Percentiles rank a stretch among this genome's conserved stretches.
Conservation (phyloP, 2,797 vertebrate species). For the Leptoclinus maculatus region DNA sequence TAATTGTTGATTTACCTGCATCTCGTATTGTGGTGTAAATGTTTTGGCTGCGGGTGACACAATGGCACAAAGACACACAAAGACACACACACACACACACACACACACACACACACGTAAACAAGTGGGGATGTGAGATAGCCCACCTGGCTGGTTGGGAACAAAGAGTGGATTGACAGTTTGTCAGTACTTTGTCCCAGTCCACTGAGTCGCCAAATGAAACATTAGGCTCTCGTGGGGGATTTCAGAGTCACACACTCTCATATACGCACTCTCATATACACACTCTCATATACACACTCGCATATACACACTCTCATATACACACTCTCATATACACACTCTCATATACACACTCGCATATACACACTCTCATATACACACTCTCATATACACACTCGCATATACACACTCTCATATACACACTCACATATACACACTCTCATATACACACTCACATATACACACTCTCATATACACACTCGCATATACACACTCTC, state of each 20-base stretch:
- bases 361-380: no score
- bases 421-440: no score
- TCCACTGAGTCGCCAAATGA: constrained; percentile 53
- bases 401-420: no score
- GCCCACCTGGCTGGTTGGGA: constrained; percentile 57
- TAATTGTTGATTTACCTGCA: constrained; percentile 61
- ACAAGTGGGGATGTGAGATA: constrained; percentile 36
- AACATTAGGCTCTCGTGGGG: constrained; percentile 27
- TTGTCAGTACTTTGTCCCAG: constrained; percentile 49
- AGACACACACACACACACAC: not conserved
- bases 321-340: no score
- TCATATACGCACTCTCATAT: no score
- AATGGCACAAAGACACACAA: not conserved
- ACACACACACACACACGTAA: not conserved
- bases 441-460: no score
- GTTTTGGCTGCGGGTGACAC: constrained; percentile 51
- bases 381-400: no score
- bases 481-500: no score
- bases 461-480: no score
- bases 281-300: no score
- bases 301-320: no score
- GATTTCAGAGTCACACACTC: constrained; percentile 1
- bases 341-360: no score
- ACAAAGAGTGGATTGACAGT: constrained; percentile 63
- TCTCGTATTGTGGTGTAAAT: constrained; percentile 56